These are phyloP conservation scores for Aramus guarauna DNA, from an alignment of 2,113 vertebrate species.

Conservation along the genomic window DNA sequence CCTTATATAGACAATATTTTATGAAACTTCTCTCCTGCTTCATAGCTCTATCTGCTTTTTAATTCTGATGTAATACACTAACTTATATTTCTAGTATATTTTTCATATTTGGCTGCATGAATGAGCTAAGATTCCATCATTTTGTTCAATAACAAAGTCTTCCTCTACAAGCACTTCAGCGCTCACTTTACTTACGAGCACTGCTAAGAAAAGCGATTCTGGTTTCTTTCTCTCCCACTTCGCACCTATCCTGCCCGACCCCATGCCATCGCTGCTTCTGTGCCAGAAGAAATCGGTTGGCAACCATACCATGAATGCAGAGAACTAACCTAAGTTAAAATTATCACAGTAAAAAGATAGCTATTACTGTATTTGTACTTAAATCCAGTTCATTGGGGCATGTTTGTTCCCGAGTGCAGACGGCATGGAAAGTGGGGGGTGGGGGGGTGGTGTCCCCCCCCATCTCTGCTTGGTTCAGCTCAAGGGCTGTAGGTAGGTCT, in stretches of 20 bases:
- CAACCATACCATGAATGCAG: not conserved
- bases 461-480: not conserved
- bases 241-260: not conserved
- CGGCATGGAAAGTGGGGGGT: not conserved
- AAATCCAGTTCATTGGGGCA: not conserved
- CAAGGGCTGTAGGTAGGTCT: not conserved
- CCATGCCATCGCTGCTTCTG: fast-evolving
- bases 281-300: not conserved
- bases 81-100: not conserved
- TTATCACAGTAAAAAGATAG: not conserved
- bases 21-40: not conserved
- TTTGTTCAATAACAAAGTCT: not conserved
- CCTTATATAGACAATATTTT: not conserved
- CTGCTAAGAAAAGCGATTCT: not conserved
- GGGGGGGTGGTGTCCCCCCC: too few species aligned
- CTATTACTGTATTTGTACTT: not conserved
- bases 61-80: not conserved
- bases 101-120: not conserved
- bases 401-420: not conserved
- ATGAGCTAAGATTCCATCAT: not conserved
- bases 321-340: not conserved
- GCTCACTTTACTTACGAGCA: not conserved
- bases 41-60: not conserved
- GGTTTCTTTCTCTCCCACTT: not conserved
- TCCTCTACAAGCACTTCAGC: not conserved